Percentiles rank a stretch among this genome's conserved stretches.
Conservation (phyloP, 2,797 vertebrate species). For the Pagetopsis macropterus region DNA sequence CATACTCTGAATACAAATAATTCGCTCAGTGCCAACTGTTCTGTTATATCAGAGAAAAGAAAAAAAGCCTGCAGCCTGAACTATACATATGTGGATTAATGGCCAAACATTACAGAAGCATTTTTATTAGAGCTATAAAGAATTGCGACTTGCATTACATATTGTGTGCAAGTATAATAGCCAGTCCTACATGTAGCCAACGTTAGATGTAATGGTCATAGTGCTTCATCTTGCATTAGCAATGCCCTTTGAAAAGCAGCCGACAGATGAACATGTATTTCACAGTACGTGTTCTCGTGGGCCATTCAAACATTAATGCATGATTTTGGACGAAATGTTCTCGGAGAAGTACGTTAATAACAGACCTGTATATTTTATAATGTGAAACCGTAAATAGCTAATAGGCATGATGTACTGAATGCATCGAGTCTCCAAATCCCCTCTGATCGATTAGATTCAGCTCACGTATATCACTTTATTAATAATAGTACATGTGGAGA, state of each 20-base stretch:
- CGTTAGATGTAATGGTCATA: not conserved
- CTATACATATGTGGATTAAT: not conserved
- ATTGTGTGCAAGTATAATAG: not conserved
- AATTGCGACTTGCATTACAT: not conserved
- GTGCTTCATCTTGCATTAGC: slow-evolving; percentile 6
- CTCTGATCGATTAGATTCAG: not conserved
- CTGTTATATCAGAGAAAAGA: slow-evolving; percentile 17
- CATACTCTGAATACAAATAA: slow-evolving; percentile 25
- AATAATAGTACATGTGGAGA: not conserved
- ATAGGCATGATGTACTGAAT: not conserved
- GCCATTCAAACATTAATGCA: not conserved
- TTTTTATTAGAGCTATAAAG: not conserved
- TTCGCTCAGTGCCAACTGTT: slow-evolving; percentile 11
- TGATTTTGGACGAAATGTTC: not conserved
- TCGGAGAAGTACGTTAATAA: not conserved
- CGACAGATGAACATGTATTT: not conserved
- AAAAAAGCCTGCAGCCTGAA: not conserved
- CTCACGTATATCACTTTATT: slow-evolving; percentile 11
- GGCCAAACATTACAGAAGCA: not conserved
- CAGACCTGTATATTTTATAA: not conserved
- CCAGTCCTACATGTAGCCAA: not conserved
- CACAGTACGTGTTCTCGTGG: not conserved
- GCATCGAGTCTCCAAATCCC: not conserved
- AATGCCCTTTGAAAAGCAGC: slow-evolving; percentile 2
- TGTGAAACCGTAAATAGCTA: not conserved